Percentiles rank a stretch among this genome's conserved stretches.
phyloP scores from a whole-genome alignment of 2,113 vertebrate genomes.

The Oplegnathus fasciatus region DNA sequence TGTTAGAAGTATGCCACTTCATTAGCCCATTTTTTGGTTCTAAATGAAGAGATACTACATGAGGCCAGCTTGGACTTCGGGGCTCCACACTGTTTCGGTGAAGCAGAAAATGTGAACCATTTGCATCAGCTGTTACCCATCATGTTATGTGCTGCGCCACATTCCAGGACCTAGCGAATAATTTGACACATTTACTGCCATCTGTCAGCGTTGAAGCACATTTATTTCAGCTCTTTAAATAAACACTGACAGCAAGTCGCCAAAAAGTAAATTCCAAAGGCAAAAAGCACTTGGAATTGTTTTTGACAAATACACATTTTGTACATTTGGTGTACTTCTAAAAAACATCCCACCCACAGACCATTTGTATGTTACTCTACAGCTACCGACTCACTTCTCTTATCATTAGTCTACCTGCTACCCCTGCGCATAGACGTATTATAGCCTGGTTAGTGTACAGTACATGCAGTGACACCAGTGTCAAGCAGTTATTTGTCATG shows the following conservation, averaged over 20 bases:
- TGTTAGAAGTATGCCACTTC: slow-evolving; percentile 15
- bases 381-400: neutral
- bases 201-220: slow-evolving; percentile 49
- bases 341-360: neutral
- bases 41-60: slow-evolving; percentile 36
- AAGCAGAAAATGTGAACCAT: slow-evolving; percentile 57
- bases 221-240: slow-evolving; percentile 17
- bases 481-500: slow-evolving; percentile 12
- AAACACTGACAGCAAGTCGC: slow-evolving; percentile 4
- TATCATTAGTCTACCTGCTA: neutral
- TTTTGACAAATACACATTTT: neutral
- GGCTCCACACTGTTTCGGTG: slow-evolving; percentile 33
- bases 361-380: neutral
- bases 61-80: slow-evolving; percentile 11
- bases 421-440: neutral
- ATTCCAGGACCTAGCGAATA: slow-evolving; percentile 41
- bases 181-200: slow-evolving; percentile 61
- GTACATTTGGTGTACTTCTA: neutral
- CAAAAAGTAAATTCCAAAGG: neutral
- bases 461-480: neutral
- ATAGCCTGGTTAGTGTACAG: neutral
- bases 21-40: slow-evolving; percentile 27
- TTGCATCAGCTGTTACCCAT: slow-evolving; percentile 65
- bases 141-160: slow-evolving; percentile 29
- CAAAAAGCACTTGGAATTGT: neutral